Evolutionary conservation across 2,888 invertebrate species (phyloP), one percentile per base, ranked within the genome.

Genomic region (Pedicia rivosa): DNA sequence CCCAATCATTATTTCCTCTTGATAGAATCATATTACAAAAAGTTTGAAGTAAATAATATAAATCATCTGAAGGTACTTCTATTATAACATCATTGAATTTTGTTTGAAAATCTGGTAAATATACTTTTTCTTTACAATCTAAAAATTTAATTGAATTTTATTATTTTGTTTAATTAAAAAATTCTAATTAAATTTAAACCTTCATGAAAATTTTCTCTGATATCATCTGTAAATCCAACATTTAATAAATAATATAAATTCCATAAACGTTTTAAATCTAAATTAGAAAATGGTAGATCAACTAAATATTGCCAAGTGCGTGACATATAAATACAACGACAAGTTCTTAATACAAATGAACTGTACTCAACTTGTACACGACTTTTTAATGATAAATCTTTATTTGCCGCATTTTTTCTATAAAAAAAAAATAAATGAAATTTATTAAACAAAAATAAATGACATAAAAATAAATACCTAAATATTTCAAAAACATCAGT

Each of bases 271-370:
- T 60, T 56, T 1, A 64, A 51, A 8, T 74, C 68, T 19, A 78
- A 65, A 32, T 66, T 60, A 42, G 66, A 61, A 50, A 74, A 80
- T 1, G 84, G 82, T 46, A 83, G 64, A 14, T 77, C 74, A 10
- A 81, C 77, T 46, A 84, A 68, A 60, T 82, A 84, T 55, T 86
- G 83, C 78, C 83, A 81, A 3, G 80, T 76, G 32, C 75, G 72
- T 0, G 78, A 75, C 3, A 72, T 68, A 50, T 79, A 77, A 39
- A 84, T 71, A 44, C 70, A 74, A 39, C 71, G 65, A 24, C 75
- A 74, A 2, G 80, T 73, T 36, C 76, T 66, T 22, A 78, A 53
- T 40, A 86, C 71, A 45, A 84, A 72, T 5, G 74, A 68, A 55
- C 84, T 80, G 50, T 77, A 76, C 55, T 84, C 83, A 6, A 72